Percentiles rank a stretch among this genome's conserved stretches.
Evolutionary conservation across 2,113 vertebrate species (phyloP).

Genomic region (Passer domesticus): DNA sequence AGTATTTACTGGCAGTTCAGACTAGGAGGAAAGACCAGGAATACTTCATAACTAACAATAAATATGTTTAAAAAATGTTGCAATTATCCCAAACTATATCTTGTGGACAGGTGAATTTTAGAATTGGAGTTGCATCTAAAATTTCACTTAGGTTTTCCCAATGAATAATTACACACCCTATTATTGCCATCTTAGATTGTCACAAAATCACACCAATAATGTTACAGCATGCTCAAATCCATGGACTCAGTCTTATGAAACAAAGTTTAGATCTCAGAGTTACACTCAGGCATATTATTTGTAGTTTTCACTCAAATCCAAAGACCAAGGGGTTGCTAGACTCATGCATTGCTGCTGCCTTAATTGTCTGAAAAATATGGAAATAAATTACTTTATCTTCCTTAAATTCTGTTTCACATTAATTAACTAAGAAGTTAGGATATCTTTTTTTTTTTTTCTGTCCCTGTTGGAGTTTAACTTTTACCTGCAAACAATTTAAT

Average conservation of each 20-base stretch:
- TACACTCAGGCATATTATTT: not conserved
- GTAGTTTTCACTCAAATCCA: not conserved
- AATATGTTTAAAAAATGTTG: not conserved
- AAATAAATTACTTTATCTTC: not conserved
- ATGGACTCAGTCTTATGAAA: not conserved
- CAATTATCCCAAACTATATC: not conserved
- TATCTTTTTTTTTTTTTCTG: not conserved
- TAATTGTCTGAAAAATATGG: not conserved
- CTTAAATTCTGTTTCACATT: not conserved
- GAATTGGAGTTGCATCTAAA: not conserved
- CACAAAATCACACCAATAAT: not conserved
- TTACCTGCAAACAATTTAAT: not conserved
- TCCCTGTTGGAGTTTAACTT: not conserved
- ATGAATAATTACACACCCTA: not conserved
- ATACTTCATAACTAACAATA: not conserved
- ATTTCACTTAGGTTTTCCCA: not conserved
- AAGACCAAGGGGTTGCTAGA: not conserved
- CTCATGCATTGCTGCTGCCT: not conserved
- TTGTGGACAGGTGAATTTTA: not conserved
- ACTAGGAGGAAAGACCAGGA: not conserved
- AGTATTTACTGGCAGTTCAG: not conserved
- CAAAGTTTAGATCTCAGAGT: not conserved
- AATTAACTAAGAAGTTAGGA: not conserved
- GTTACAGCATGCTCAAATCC: not conserved
- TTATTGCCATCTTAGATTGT: not conserved